Evolutionary conservation across 2,113 vertebrate genomes (phyloP), one percentile per base, ranked within the genome.

Genomic region (Taurulus bubalis): DNA sequence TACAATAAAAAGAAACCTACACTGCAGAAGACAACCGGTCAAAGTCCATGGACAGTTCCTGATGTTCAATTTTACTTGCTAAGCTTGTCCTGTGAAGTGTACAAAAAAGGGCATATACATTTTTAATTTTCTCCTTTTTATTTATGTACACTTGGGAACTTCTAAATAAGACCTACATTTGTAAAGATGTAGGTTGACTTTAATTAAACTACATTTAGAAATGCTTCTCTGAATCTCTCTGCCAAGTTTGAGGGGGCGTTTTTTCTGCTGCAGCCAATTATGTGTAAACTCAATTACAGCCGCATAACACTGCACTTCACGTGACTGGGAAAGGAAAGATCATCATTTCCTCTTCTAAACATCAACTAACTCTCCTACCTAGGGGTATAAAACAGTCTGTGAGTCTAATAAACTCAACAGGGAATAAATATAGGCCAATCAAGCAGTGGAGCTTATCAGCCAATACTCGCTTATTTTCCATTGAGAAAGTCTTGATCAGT

Each of bases 371-470:
- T 71, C 56, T 84, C 51, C 20, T 71, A 82, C 71, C 51, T 78
- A 36, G 30, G 77, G 83, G 28, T 58, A 42, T 40, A 42, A 79
- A 71, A 55, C 20, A 34, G 58, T 64, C 24, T 76, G 30, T 8
- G 38, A 65, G 56, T 85, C 42, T 14, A 10, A 28, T 75, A 47
- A 60, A 14, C 40, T 76, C 85, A 51, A 40, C 55, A 12, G 84
- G 87, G 83, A 92, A 86, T 45, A 15, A 92, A 86, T 45, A 15
- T 55, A 66, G 72, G 40, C 79, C 67, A 83, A 88, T 89, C 85
- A 83, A 68, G 74, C 75, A 63, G 76, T 42, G 4, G 67, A 80
- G 85, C 71, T 59, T 83, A 79, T 86, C 85, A 79, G 82, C 71
- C 74, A 66, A 78, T 40, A 42, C 34, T 36, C n/a, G 59, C 53